Evolutionary conservation across 2,113 vertebrate species (phyloP), one percentile per base, ranked within the genome.

Genomic region (Channa maculata): DNA sequence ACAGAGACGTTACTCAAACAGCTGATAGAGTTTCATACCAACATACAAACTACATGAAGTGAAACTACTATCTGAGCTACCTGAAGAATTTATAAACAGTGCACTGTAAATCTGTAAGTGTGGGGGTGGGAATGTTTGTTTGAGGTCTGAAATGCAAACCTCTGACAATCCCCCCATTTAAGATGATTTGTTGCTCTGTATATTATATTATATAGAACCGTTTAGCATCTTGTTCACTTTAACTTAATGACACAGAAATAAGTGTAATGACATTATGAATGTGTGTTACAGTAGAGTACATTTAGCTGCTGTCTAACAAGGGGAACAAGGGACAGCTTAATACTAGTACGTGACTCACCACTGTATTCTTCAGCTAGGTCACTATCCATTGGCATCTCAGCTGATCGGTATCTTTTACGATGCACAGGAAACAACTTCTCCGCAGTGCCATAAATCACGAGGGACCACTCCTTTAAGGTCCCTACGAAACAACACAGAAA

Each of bases 391-490:
- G 41, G 79, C 58, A 44, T 75, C 94, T 92, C 91, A 6, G 94
- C 92, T 33, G 96, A 96, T 52, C 96, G 95, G 3, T 93, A 93
- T 60, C 92, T 93, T 76, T 94, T 88, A 88, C 78, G 95, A 88
- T 86, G 95, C 89, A 15, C 79, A 84, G 86, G 93, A 77, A 97
- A 96, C 8, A 96, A 96, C 66, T 92, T 95, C 60, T 94, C 89
- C 0, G 96, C 95, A 2, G 98, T 98, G 73, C 97, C 97, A 79
- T 98, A 97, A 68, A 99, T 94, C 83, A 98, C 94, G 86, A 98
- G 92, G 57, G 96, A 96, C 96, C 97, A 98, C 71, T 96, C 94
- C 89, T 96, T 94, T 74, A 99, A 92, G 86, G 91, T 95, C 24
- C 96, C 97, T 98, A 52, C 5, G 49, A 71, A 76, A 79, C 64